Evolutionary conservation across 1,140 invertebrate species (phyloP).

Genomic region (Propsilocerus akamusi): DNA sequence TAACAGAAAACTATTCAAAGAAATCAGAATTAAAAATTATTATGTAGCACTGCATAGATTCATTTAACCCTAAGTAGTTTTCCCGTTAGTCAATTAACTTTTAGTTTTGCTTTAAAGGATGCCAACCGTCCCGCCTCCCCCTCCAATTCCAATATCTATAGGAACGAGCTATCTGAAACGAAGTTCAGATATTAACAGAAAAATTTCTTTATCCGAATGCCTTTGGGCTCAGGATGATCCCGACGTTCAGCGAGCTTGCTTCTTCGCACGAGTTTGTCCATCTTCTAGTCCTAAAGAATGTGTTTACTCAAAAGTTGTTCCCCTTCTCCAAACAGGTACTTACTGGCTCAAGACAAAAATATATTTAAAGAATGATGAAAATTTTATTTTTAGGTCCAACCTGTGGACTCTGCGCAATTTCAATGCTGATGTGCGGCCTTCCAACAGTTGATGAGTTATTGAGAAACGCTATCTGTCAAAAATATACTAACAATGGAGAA

Average conservation of each 20-base stretch:
- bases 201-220: too few relatives aligned
- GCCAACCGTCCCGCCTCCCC: background rate
- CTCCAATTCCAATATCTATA: background rate
- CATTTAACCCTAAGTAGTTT: too few relatives aligned
- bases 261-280: conserved; percentile 19
- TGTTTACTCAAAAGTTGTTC: conserved; percentile 21
- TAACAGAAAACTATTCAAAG: too few relatives aligned
- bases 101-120: too few relatives aligned
- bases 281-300: conserved; percentile 21
- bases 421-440: conserved; percentile 47
- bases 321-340: conserved; percentile 19
- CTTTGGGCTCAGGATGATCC: conserved; percentile 21
- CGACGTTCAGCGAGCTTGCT: conserved; percentile 22
- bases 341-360: too few relatives aligned
- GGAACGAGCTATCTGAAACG: too few relatives aligned
- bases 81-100: background rate
- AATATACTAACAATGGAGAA: conserved; percentile 63
- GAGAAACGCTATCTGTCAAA: conserved; percentile 32
- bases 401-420: conserved; percentile 63
- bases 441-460: conserved; percentile 36
- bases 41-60: too few relatives aligned
- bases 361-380: too few relatives aligned
- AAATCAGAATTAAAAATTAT: too few relatives aligned
- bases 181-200: too few relatives aligned
- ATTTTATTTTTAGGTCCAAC: conserved; percentile 32